A percentile compares a stretch with the other conserved stretches of the same genome.
Conservation (phyloP, 2,888 invertebrate genomes). For the Ommatoiulus sabulosus region DNA sequence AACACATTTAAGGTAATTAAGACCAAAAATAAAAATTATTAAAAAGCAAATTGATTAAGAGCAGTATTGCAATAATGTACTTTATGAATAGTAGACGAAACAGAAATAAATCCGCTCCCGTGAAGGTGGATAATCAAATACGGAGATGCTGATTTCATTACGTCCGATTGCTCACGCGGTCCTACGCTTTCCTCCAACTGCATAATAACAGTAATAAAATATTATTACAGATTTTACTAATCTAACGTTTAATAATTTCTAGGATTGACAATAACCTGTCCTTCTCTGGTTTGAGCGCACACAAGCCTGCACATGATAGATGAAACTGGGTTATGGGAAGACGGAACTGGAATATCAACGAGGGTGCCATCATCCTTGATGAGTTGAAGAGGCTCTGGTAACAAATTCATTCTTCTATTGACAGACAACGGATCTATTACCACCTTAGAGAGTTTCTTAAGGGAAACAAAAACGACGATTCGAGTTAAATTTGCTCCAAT, state of each 20-base stretch:
- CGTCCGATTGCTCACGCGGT: not conserved
- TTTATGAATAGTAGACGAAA: not conserved
- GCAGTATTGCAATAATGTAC: not conserved
- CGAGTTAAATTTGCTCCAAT: not conserved
- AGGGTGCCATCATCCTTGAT: not conserved
- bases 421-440: not conserved
- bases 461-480: not conserved
- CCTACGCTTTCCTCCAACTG: not conserved
- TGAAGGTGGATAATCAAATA: constrained; percentile 12
- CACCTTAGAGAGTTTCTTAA: not conserved
- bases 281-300: not conserved
- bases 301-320: not conserved
- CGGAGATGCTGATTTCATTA: not conserved
- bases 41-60: too few relatives aligned
- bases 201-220: not conserved
- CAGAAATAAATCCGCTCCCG: constrained; percentile 7
- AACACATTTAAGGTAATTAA: too few relatives aligned
- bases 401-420: not conserved
- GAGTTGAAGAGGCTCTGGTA: not conserved
- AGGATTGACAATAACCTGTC: not conserved
- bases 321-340: not conserved
- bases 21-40: too few relatives aligned
- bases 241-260: not conserved
- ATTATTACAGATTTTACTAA: not conserved
- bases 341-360: not conserved